A percentile compares a stretch with the other conserved stretches of the same genome.
Evolutionary conservation across 2,888 invertebrate species (phyloP).

Genomic region (Drosophila borealis): DNA sequence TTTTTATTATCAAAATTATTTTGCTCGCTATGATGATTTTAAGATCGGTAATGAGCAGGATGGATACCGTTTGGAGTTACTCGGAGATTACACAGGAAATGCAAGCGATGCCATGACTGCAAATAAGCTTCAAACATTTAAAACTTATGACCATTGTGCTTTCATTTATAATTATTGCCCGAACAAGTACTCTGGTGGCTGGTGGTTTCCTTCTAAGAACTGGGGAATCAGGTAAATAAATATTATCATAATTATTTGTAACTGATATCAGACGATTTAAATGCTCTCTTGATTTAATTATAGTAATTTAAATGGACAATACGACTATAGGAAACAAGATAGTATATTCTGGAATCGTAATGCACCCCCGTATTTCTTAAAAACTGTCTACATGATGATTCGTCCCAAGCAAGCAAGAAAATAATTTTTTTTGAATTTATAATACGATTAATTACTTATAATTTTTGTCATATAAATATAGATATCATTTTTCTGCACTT

Average conservation of each 20-base stretch:
- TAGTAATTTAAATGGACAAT: neutral
- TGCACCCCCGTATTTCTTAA: no score
- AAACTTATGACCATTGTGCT: no score
- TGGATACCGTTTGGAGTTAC: neutral
- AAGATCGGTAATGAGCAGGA: neutral
- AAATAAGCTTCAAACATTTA: neutral
- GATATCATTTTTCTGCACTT: neutral
- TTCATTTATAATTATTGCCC: no score
- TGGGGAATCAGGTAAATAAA: neutral
- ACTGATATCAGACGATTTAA: no score
- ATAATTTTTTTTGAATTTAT: no score
- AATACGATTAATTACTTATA: no score
- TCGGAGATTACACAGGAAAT: constrained; percentile 1
- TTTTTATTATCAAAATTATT: neutral
- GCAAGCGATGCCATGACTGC: neutral
- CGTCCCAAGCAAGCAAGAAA: neutral
- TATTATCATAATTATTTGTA: neutral
- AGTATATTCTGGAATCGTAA: no score
- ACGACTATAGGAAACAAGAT: no score
- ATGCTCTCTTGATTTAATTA: no score
- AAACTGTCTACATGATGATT: constrained; percentile 1
- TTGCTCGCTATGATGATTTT: neutral
- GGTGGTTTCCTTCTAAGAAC: neutral
- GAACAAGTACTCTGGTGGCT: neutral
- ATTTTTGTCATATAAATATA: no score